Conservation (phyloP, 1,140 invertebrate genomes). For the Drosophila saltans region DNA sequence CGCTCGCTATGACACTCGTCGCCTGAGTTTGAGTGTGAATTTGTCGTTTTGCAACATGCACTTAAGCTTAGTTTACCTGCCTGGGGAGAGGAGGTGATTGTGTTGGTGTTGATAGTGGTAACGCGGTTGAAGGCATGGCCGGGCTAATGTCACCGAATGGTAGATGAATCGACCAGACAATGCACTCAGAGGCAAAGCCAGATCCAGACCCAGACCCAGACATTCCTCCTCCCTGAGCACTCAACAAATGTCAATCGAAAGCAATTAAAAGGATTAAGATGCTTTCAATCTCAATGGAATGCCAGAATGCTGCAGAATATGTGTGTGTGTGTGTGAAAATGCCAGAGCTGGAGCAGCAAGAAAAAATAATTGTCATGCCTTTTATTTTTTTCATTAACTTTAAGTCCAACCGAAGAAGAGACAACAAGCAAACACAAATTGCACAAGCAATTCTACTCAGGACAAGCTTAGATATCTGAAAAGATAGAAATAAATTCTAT, state of each 20-base stretch:
- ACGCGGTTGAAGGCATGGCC: not conserved
- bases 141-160: slow-evolving; percentile 30
- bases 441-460: not conserved
- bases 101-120: slow-evolving; percentile 7
- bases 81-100: slow-evolving; percentile 9
- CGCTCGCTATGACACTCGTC: slow-evolving; percentile 4
- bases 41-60: slow-evolving; percentile 45
- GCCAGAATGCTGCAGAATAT: slow-evolving; percentile 5
- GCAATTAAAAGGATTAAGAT: slow-evolving; percentile 44
- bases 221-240: slow-evolving; percentile 22
- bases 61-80: slow-evolving; percentile 60
- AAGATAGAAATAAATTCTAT: not conserved
- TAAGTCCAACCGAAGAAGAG: not conserved
- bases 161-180: slow-evolving; percentile 26
- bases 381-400: not conserved
- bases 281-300: slow-evolving; percentile 9
- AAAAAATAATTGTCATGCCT: not conserved
- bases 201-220: not conserved
- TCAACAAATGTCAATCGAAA: slow-evolving; percentile 49
- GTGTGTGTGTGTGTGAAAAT: not conserved
- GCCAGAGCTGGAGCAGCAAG: not conserved
- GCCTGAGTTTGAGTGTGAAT: slow-evolving; percentile 15
- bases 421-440: not conserved
- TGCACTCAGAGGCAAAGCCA: slow-evolving; percentile 9
- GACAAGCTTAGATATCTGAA: not conserved